Percentiles rank a stretch among this genome's conserved stretches.
These are phyloP conservation scores for Dorcus parallelipipedus DNA, from an alignment of 2,888 invertebrate species.

Conservation along the genomic window DNA sequence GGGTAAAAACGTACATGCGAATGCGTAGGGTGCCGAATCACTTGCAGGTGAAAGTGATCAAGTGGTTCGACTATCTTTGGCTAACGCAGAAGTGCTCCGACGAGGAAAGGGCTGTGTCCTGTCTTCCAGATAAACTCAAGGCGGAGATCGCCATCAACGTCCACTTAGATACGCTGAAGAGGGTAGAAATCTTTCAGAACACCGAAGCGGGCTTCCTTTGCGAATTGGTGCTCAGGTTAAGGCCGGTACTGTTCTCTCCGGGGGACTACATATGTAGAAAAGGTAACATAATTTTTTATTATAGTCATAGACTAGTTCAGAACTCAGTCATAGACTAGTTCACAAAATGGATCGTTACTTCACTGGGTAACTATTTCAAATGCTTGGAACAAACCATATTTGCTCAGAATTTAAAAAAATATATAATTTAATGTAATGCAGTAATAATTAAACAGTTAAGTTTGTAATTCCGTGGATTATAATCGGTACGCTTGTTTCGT, in stretches of 20 bases:
- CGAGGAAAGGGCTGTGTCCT: constrained; percentile 93
- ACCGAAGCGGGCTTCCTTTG: constrained; percentile 98
- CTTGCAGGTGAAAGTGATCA: constrained; percentile 95
- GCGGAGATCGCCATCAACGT: constrained; percentile 99
- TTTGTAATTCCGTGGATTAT: no score
- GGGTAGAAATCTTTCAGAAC: constrained; percentile 99
- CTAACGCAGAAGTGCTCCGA: constrained; percentile 97
- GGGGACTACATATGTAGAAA: constrained; percentile 99
- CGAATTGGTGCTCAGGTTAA: constrained; percentile 89
- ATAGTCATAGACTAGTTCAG: no score
- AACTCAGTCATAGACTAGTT: no score
- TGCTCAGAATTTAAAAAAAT: no score
- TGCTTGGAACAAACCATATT: no score
- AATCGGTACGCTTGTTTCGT: no score
- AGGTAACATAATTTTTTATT: constrained; percentile 58
- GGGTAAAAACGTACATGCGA: constrained; percentile 98
- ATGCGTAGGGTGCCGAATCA: constrained; percentile 93
- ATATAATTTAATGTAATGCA: no score
- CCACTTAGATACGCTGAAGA: constrained; percentile 94
- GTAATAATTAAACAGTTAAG: no score
- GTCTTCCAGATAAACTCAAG: constrained; percentile 95
- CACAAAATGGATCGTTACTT: no score
- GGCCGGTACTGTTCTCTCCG: constrained; percentile 96
- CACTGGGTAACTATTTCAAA: no score
- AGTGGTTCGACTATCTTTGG: constrained; percentile 99